Conservation (phyloP, 1,140 invertebrate genomes). For the Triops longicaudatus region DNA sequence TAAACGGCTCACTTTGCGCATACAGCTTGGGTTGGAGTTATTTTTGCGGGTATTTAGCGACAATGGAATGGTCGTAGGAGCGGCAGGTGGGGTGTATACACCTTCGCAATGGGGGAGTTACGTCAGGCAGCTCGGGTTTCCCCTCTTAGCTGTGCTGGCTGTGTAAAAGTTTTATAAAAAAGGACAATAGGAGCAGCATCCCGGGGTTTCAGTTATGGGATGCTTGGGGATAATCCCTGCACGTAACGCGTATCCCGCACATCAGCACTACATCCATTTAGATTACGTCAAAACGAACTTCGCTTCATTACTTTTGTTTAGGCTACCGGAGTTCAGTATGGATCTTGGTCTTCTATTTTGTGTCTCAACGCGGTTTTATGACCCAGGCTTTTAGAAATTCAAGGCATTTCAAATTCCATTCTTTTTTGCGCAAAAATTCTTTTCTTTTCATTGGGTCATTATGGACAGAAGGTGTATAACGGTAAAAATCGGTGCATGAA, state of each 20-base stretch:
- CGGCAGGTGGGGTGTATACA: not conserved
- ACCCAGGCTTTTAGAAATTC: too few relatives aligned
- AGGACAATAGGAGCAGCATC: not conserved
- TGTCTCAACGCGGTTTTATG: not conserved
- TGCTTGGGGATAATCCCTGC: not conserved
- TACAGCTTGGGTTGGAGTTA: not conserved
- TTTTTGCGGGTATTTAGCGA: not conserved
- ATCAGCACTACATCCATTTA: not conserved
- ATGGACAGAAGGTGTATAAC: too few relatives aligned
- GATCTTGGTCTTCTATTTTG: not conserved
- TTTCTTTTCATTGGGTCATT: too few relatives aligned
- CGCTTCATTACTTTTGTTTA: constrained; percentile 15
- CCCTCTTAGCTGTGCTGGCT: not conserved
- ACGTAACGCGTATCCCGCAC: not conserved
- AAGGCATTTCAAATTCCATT: too few relatives aligned
- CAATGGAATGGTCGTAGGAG: not conserved
- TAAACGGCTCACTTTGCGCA: not conserved
- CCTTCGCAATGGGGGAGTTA: not conserved
- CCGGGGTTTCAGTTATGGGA: not conserved
- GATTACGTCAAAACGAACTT: not conserved
- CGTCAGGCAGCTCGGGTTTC: not conserved
- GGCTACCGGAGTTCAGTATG: not conserved
- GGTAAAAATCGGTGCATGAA: too few relatives aligned
- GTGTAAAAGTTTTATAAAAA: not conserved
- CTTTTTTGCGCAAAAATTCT: too few relatives aligned